Conservation (phyloP, 2,888 invertebrate species). For the Meiosimyza decipiens region DNA sequence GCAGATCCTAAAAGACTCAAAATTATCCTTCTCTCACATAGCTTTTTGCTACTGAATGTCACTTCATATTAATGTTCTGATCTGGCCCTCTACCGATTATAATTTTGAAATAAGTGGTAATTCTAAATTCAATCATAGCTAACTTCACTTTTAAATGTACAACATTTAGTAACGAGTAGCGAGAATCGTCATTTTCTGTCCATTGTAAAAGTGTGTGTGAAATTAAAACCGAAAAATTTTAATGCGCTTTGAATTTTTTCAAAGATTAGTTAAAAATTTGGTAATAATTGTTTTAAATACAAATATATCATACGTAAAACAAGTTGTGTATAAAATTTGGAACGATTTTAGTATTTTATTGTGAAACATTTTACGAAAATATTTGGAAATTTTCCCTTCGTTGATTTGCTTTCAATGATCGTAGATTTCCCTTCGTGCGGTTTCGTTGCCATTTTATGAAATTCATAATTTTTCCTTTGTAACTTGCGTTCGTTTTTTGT, state of each 20-base stretch:
- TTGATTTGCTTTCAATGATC: neutral
- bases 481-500: neutral
- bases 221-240: slow-evolving; percentile 1
- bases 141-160: too few relatives aligned
- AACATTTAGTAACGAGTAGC: neutral
- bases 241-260: slow-evolving; percentile 25
- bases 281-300: neutral
- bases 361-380: too few relatives aligned
- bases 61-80: too few relatives aligned
- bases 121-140: too few relatives aligned
- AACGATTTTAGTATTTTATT: too few relatives aligned
- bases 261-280: neutral
- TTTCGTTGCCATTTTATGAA: slow-evolving; percentile 12
- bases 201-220: slow-evolving; percentile 21
- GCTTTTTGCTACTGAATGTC: too few relatives aligned
- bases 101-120: too few relatives aligned
- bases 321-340: too few relatives aligned
- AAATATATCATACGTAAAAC: too few relatives aligned
- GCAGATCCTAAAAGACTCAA: too few relatives aligned
- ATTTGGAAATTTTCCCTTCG: slow-evolving; percentile 21
- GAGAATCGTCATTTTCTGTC: neutral
- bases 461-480: neutral
- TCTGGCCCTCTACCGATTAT: too few relatives aligned
- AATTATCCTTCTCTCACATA: too few relatives aligned
- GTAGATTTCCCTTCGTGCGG: neutral